Conservation (phyloP, 2,113 vertebrate species). For the Pluvianellus socialis region DNA sequence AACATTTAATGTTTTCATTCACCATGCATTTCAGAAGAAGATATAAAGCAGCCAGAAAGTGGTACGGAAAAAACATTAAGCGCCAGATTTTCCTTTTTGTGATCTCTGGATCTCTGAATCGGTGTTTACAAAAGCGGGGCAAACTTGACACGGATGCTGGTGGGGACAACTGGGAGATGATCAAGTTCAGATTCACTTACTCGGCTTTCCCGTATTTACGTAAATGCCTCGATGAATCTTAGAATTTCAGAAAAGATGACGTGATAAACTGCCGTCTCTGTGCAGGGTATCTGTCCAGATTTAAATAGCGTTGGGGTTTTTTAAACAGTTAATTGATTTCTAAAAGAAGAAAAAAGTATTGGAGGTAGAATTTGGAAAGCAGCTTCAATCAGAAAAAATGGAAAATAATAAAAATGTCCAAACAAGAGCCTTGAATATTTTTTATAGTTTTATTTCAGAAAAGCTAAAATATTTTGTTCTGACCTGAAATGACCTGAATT, state of each 20-base stretch:
- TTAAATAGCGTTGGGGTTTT: not conserved
- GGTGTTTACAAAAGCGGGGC: not conserved
- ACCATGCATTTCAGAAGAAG: constrained; percentile 54
- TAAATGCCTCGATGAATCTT: not conserved
- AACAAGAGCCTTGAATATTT: not conserved
- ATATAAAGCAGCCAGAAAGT: constrained; percentile 57
- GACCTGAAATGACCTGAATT: constrained; percentile 33
- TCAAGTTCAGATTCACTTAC: not conserved
- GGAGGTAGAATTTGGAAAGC: constrained; percentile 1
- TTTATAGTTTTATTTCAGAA: constrained; percentile 32
- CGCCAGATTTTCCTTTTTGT: not conserved
- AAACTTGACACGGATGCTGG: not conserved
- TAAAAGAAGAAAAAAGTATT: not conserved
- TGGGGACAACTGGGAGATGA: not conserved
- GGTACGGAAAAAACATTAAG: constrained; percentile 13
- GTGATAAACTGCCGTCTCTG: not conserved
- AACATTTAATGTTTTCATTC: constrained; percentile 65
- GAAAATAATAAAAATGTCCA: not conserved
- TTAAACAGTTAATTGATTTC: not conserved
- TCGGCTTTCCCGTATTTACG: not conserved
- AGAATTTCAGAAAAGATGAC: not conserved
- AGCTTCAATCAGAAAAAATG: not conserved
- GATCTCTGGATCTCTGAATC: not conserved
- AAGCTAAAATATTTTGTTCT: not conserved
- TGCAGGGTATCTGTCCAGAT: not conserved